A percentile compares a stretch with the other conserved stretches of the same genome.
Evolutionary conservation across 2,113 vertebrate species (phyloP).

Genomic region (Steatornis caripensis): DNA sequence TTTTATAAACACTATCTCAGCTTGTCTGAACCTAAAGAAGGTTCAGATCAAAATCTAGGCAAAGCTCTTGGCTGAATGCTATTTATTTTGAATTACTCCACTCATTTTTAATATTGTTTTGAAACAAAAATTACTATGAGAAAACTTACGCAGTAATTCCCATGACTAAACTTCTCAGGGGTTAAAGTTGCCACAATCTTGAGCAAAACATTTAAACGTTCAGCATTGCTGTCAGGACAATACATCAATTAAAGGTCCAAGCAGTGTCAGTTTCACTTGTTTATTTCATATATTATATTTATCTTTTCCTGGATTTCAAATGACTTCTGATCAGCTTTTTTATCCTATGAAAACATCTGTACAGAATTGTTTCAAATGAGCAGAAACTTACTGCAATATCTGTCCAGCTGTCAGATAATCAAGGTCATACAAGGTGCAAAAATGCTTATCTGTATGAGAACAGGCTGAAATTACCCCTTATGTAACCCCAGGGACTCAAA

Average conservation of each 20-base stretch:
- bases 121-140: background rate
- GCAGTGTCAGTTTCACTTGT: constrained; percentile 20
- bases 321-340: constrained; percentile 58
- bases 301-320: constrained; percentile 66
- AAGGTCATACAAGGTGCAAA: constrained; percentile 71
- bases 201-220: background rate
- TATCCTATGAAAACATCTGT: constrained; percentile 74
- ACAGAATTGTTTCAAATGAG: constrained; percentile 65
- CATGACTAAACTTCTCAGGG: background rate
- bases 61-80: background rate
- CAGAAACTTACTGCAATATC: constrained; percentile 53
- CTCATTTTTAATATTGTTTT: background rate
- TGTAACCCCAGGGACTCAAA: background rate
- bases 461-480: background rate
- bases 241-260: background rate
- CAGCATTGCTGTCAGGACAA: background rate
- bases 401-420: constrained; percentile 66
- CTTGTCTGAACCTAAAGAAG: background rate
- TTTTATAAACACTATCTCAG: background rate
- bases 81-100: constrained; percentile 11
- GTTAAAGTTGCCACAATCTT: background rate
- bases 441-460: constrained; percentile 68
- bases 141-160: background rate
- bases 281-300: constrained; percentile 66
- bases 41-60: background rate